Evolutionary conservation across 2,797 vertebrate species (phyloP).

Genomic region (Intellagama lesueurii): DNA sequence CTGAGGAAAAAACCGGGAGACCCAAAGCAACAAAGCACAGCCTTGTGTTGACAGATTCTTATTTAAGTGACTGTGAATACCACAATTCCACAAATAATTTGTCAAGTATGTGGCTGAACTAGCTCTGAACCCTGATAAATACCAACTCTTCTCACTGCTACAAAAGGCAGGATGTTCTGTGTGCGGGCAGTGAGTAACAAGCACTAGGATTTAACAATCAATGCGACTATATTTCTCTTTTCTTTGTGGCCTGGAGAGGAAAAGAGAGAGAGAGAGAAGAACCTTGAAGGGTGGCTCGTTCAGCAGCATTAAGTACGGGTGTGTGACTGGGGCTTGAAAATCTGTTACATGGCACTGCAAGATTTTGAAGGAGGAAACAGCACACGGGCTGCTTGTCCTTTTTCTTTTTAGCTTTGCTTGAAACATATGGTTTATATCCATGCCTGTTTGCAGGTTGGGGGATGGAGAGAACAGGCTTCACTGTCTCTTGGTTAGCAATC

Average conservation of each 20-base stretch:
- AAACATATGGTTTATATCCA: conserved; percentile 53
- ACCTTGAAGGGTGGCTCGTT: conserved; percentile 70
- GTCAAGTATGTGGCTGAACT: conserved; percentile 96
- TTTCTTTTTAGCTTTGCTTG: conserved; percentile 52
- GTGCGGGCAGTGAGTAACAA: conserved; percentile 76
- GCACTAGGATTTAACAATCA: conserved; percentile 78
- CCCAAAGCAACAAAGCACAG: conserved; percentile 85
- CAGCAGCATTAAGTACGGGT: conserved; percentile 55
- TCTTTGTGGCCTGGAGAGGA: conserved; percentile 66
- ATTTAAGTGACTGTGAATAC: conserved; percentile 99
- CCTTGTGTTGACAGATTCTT: conserved; percentile 96
- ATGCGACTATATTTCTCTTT: conserved; percentile 80
- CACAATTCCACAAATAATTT: conserved; percentile 99
- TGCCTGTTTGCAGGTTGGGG: neutral
- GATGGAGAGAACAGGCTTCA: conserved; percentile 21
- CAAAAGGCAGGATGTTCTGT: conserved; percentile 77
- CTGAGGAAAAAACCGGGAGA: conserved; percentile 75
- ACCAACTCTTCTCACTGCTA: conserved; percentile 79
- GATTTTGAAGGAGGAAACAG: conserved; percentile 50
- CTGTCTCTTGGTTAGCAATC: conserved; percentile 60
- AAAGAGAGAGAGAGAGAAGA: conserved; percentile 49
- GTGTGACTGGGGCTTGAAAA: conserved; percentile 51
- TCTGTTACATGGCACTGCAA: conserved; percentile 38
- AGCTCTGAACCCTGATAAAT: conserved; percentile 93
- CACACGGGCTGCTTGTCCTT: neutral